Evolutionary conservation across 2,797 vertebrate genomes (phyloP).

Genomic region (Epinephelus coioides): DNA sequence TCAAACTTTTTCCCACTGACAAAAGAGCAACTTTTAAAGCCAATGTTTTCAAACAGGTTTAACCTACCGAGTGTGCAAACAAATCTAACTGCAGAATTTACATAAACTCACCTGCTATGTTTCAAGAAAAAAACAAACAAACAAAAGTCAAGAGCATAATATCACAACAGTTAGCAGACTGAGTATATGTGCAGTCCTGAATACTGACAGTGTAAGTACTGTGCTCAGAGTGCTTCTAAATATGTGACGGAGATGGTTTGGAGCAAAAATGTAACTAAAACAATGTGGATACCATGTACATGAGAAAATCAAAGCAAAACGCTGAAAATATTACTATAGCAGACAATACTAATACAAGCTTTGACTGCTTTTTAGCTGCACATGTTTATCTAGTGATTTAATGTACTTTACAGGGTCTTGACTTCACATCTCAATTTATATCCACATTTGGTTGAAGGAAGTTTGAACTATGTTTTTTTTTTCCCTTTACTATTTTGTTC

Average conservation of each 20-base stretch:
- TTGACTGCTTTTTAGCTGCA: no score
- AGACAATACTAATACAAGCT: no score
- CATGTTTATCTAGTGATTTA: no score
- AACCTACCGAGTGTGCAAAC: conserved; percentile 33
- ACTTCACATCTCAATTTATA: not conserved
- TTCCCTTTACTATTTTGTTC: not conserved
- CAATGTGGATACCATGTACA: not conserved
- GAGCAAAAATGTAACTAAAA: not conserved
- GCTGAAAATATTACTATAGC: not conserved
- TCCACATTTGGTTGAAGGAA: not conserved
- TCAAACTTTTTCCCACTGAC: conserved; percentile 74
- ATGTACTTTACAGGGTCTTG: not conserved
- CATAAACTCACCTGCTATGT: conserved; percentile 14
- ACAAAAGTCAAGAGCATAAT: not conserved
- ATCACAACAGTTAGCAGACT: conserved; percentile 10
- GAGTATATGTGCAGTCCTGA: conserved; percentile 3
- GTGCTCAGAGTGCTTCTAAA: not conserved
- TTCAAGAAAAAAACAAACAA: not conserved
- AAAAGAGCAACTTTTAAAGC: conserved; percentile 65
- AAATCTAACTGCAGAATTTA: conserved; percentile 14
- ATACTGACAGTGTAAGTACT: not conserved
- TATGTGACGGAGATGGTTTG: not conserved
- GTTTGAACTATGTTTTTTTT: not conserved
- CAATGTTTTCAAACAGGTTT: conserved; percentile 44
- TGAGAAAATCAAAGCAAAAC: not conserved